Evolutionary conservation across 2,888 invertebrate species (phyloP), one percentile per base, ranked within the genome.

Genomic region (Scaptomyza tumidula): DNA sequence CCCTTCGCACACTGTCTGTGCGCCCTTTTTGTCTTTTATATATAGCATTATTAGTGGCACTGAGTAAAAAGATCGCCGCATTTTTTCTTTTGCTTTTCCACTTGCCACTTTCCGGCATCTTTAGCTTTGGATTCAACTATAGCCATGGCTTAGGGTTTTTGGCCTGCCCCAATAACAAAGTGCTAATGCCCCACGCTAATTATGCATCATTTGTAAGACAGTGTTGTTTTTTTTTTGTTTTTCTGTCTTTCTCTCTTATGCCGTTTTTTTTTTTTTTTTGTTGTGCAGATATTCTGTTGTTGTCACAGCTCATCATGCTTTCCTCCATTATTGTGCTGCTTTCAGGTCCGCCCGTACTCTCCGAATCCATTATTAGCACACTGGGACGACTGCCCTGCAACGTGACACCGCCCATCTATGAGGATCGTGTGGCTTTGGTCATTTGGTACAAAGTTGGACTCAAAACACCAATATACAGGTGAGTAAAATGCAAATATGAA

Each of bases 361-460:
- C 91, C 10, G 92, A 92, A 84, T 91, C 92, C 65, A 92, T 92
- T 70, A 90, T 91, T 86, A 91, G 92, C 39, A 91, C 92, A 56
- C 65, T 89, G 56, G 92, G 91, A 37, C 90, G 89, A 27, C 74
- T 92, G 79, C 92, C 92, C 66, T 92, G 92, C 77, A 92, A 92
- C 72, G 90, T 92, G 33, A 92, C 92, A 62, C 92, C 92, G 68
- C 92, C 92, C 49, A 89, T 92, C 61, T 82, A 86, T 41, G 92
- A 90, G 55, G 92, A 92, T 85, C 91, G 90, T 64, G 92, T 92
- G 60, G 91, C 91, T 31, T 64, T 92, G 80, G 92, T 92, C 37
- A 92, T 92, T 78, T 92, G 92, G 92, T 92, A 92, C 69, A 92
- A 92, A 79, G 92, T 92, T 63, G 92, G 92, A 52, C 86, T 91